These are phyloP conservation scores for Dipus sagitta DNA, from an alignment of 2,797 vertebrate species.

Conservation along the genomic window DNA sequence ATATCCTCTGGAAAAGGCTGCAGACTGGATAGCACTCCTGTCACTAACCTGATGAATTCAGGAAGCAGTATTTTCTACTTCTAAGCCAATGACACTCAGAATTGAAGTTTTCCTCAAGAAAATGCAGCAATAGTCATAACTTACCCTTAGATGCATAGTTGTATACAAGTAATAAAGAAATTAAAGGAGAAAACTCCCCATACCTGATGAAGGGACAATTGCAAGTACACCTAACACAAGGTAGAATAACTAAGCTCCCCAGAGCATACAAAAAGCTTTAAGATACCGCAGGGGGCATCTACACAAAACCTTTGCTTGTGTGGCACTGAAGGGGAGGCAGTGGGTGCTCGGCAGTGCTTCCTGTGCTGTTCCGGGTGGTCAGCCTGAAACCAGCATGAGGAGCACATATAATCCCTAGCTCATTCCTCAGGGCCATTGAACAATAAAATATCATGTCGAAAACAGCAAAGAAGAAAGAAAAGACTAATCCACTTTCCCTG, in stretches of 20 bases:
- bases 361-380: not conserved
- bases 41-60: not conserved
- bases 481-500: not conserved
- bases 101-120: not conserved
- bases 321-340: not conserved
- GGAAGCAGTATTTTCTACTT: constrained; percentile 32
- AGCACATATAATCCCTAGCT: not conserved
- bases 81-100: not conserved
- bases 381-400: not conserved
- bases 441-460: not conserved
- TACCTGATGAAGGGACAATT: not conserved
- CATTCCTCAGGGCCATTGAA: not conserved
- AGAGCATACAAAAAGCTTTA: constrained; percentile 9
- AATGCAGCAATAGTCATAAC: constrained; percentile 11
- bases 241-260: not conserved
- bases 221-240: not conserved
- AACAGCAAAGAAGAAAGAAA: not conserved
- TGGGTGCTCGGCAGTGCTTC: not conserved
- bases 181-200: not conserved
- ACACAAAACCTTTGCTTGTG: not conserved
- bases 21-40: not conserved
- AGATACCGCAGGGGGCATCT: not conserved
- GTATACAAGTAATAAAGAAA: not conserved
- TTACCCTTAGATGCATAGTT: not conserved
- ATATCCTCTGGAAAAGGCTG: not conserved